Percentiles rank a stretch among this genome's conserved stretches.
Conservation (phyloP, 2,113 vertebrate species). For the Aspiorhynchus laticeps region DNA sequence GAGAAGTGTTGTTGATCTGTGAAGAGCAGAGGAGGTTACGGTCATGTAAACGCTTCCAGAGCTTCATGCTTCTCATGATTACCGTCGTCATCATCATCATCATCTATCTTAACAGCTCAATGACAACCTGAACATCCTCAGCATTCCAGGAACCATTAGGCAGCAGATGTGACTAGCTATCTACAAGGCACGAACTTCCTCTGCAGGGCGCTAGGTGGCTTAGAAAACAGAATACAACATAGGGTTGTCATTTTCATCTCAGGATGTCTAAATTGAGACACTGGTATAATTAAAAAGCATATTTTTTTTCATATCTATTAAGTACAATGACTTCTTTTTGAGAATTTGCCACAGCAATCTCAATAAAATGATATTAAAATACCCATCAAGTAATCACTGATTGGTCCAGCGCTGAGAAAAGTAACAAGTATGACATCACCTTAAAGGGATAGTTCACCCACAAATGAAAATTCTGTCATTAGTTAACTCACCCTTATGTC, state of each 20-base stretch:
- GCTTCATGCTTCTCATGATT: neutral
- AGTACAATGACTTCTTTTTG: neutral
- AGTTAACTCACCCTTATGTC: no score
- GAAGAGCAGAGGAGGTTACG: slow-evolving; percentile 23
- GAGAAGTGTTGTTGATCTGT: slow-evolving; percentile 44
- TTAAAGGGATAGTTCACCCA: neutral
- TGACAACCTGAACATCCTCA: neutral
- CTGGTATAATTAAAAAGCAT: neutral
- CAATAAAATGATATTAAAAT: neutral
- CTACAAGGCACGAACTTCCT: neutral
- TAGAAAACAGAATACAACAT: neutral
- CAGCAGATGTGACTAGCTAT: neutral
- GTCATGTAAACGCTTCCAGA: neutral
- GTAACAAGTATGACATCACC: neutral
- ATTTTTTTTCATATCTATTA: neutral
- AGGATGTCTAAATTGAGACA: neutral
- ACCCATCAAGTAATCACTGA: neutral
- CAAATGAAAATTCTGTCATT: no score
- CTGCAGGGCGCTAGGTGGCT: neutral
- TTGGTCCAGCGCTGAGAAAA: neutral
- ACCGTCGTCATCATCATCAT: neutral
- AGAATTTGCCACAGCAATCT: neutral
- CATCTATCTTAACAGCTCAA: neutral
- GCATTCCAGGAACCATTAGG: neutral
- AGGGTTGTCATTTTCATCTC: neutral